Base-by-base conservation (phyloP, 2,797 vertebrate species). In the Anguilla megastoma region DNA sequence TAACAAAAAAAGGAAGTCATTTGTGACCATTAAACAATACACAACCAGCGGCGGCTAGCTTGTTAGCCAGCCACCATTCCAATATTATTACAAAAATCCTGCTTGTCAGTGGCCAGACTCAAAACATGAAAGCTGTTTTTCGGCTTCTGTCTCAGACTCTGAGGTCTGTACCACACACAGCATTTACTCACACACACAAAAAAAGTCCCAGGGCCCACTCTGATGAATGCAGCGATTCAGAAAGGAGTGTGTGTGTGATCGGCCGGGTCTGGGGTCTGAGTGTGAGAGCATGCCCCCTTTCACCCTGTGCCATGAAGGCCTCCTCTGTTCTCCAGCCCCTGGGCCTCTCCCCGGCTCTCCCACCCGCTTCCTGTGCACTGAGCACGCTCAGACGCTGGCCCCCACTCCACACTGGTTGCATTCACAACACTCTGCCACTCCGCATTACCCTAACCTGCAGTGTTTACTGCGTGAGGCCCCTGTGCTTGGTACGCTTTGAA, bases 241-340 rank as follows among this genome's bases (percentile, higher is more conserved):
- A 76, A 76, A 16, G 50, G 27, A 86, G 63, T 33, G 60, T 87
- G 54, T 87, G 87, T 86, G 86, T 87, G 85, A 80, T 21, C 76
- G 36, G 76, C 16, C 14, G 36, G 76, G 76, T 48, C 16, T 48
- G 45, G 79, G 79, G 63, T 69, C 63, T 69, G 33, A 10, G 45
- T 50, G 79, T 24, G 79, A 7, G 85, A 89, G 90, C 92, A 93
- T 91, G 89, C 92, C 87, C 86, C 91, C 85, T 90, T 93, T 82
- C 93, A 94, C 92, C 41, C 14, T 33, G 2, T 3, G 86, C 87
- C 91, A 95, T 96, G 92, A 96, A 96, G 93, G 93, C 91, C 36
- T 76, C 90, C 93, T 94, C 94, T 96, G 95, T 96, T 95, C 93
- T 21, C 45, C 85, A 63, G 79, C 18, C 36, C 45, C 79, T 0